Base-by-base conservation (phyloP, 1,140 invertebrate species). In the Bombus impatiens region DNA sequence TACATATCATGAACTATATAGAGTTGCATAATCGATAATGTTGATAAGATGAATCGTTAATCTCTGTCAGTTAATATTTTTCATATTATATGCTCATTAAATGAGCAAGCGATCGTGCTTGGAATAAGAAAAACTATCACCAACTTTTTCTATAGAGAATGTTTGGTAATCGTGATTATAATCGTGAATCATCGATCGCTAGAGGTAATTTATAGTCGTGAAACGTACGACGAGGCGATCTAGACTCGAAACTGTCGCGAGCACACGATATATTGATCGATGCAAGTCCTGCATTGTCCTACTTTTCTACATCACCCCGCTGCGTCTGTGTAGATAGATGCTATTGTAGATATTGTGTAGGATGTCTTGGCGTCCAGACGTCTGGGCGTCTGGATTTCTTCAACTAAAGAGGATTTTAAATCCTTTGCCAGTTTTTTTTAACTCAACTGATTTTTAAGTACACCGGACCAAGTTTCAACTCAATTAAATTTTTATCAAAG, bases 241-340 rank as follows among this genome's bases (percentile, higher is more conserved):
- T 25, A 71, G 37, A n/a, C 53, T 65, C 22, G 44, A 28, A 59
- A 86, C 74, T 82, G 42, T 87, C 6, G 35, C 40, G 13, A 9
- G 28, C 59, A 57, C 42, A n/a, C 42, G 37, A 47, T 68, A 87
- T 82, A 87, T 89, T 80, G 88, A 89, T 84, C 87, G 82, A 80
- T 84, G 47, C 3, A 2, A 62, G 57, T 90, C 86, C 82, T 90
- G 81, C 86, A 77, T 35, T 82, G 89, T 53, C 89, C 89, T 89
- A 90, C 68, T 90, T 90, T 87, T 75, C 35, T 78, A 62, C 25
- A 9, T 40, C 44, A 53, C 28, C 28, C 6, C 35, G 40, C 0
- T 3, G 47, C 25, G 22, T 35, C 40, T 83, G 74, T 75, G 81
- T 81, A 78, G 47, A 22, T 53, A 6, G 5, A 53, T 18, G 1